Percentiles rank a stretch among this genome's conserved stretches.
Conservation (phyloP, 64 coral and sea anemone genomes). For the Dendrophyllia cribrosa region DNA sequence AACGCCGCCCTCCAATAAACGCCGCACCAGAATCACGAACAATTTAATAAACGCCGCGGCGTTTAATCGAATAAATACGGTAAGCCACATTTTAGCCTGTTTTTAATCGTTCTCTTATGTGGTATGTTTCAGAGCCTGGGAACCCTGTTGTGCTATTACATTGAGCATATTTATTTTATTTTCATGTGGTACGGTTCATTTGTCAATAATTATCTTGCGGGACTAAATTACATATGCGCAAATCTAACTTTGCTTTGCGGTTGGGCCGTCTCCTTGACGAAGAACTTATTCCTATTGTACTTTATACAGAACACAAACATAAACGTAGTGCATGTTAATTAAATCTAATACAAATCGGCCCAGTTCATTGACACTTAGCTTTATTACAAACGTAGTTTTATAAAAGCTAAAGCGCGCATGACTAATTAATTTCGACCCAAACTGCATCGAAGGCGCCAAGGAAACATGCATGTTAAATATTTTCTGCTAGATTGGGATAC, state of each 20-base stretch:
- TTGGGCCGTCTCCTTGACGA: background rate
- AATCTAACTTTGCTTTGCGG: background rate
- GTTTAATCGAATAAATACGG: no score
- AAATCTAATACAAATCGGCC: background rate
- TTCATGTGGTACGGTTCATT: no score
- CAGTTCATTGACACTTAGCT: background rate
- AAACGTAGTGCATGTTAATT: conserved; percentile 4
- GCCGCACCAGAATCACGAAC: no score
- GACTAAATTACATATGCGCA: no score
- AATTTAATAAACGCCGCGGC: no score
- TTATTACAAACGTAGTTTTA: background rate
- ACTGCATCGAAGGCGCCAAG: background rate
- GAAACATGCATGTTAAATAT: conserved; percentile 21
- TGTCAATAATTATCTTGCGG: no score
- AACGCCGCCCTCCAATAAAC: no score
- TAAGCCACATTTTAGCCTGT: no score
- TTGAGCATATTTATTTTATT: no score
- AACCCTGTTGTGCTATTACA: no score
- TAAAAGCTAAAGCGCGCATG: background rate
- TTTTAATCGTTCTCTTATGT: no score
- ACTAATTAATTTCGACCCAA: background rate
- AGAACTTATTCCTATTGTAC: conserved; percentile 23
- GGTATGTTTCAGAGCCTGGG: no score
- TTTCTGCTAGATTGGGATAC: conserved; percentile 88
- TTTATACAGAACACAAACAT: background rate